Conservation (phyloP, 2,113 vertebrate genomes). For the Pelobates fuscus region DNA sequence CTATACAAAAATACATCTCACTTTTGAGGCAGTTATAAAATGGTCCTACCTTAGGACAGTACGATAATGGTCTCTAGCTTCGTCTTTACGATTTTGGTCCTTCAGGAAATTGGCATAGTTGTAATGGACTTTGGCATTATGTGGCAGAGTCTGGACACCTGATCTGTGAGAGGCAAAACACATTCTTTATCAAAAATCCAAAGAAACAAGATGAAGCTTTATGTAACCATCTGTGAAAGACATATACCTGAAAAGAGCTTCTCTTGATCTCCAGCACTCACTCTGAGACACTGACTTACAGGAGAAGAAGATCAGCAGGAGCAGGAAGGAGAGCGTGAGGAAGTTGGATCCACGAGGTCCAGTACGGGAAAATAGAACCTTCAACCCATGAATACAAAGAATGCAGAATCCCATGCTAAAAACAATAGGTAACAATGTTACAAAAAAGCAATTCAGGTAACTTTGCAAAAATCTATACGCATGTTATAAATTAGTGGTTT, state of each 20-base stretch:
- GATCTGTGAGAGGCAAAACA: constrained; percentile 72
- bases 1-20: no score
- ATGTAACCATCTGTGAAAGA: background rate
- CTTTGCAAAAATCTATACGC: no score
- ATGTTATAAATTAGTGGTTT: no score
- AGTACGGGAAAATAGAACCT: constrained; percentile 74
- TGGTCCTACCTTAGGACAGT: constrained; percentile 82
- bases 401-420: constrained; percentile 96
- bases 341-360: constrained; percentile 75
- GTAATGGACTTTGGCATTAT: constrained; percentile 98
- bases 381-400: constrained; percentile 86
- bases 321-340: constrained; percentile 72
- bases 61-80: constrained; percentile 91
- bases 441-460: no score
- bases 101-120: constrained; percentile 98
- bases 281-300: constrained; percentile 94
- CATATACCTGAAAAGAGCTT: constrained; percentile 89
- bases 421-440: background rate
- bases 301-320: constrained; percentile 88
- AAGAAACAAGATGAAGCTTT: background rate
- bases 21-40: no score
- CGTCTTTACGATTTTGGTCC: constrained; percentile 79
- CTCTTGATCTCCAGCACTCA: constrained; percentile 91
- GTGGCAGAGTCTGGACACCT: constrained; percentile 92
- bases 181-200: background rate